Percentiles rank a stretch among this genome's conserved stretches.
Conservation (phyloP, 2,888 invertebrate species). For the Dione vanillae region DNA sequence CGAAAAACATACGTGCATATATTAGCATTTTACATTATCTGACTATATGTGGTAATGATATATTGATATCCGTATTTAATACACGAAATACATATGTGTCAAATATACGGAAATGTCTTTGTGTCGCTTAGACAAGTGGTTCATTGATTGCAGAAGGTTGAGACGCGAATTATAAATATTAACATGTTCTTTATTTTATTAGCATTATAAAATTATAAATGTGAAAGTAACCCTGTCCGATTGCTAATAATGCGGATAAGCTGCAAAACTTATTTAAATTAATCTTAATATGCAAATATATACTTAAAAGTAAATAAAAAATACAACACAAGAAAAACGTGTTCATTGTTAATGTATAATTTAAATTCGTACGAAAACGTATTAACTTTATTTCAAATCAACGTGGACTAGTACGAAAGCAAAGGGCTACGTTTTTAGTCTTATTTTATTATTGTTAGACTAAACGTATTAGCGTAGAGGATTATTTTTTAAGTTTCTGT, state of each 20-base stretch:
- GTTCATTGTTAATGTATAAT: too few species aligned
- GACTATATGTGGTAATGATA: not conserved
- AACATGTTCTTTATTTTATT: not conserved
- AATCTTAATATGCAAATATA: not conserved
- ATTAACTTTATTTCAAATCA: too few species aligned
- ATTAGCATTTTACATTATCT: not conserved
- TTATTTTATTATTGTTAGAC: too few species aligned
- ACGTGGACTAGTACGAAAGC: too few species aligned
- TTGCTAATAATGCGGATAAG: not conserved
- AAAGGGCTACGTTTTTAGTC: too few species aligned
- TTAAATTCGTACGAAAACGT: too few species aligned
- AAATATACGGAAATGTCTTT: constrained; percentile 1
- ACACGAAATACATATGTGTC: constrained; percentile 2
- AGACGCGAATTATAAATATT: not conserved
- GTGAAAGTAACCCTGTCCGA: not conserved
- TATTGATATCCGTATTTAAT: not conserved
- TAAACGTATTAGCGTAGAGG: too few species aligned
- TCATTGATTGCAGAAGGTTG: constrained; percentile 12
- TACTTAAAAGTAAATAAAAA: too few species aligned
- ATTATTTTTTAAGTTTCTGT: too few species aligned
- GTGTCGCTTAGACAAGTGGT: not conserved
- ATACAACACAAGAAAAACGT: too few species aligned
- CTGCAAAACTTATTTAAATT: not conserved
- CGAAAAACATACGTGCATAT: too few species aligned
- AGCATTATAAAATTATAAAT: not conserved